Percentiles rank a stretch among this genome's conserved stretches.
Evolutionary conservation across 1,140 invertebrate species (phyloP).

Genomic region (Panagrolaimus sp.): DNA sequence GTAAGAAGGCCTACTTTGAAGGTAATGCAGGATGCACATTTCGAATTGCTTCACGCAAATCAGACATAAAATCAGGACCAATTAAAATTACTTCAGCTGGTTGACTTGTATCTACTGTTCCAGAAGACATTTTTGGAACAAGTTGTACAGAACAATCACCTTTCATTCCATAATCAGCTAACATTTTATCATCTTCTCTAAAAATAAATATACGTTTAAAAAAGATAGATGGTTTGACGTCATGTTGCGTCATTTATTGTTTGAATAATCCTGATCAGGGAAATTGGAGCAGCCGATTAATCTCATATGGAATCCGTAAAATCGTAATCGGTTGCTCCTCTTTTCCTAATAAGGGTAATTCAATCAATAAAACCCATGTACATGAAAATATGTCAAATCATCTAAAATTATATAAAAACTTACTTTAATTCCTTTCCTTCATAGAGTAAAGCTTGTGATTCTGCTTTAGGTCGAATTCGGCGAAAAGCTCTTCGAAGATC

Average conservation of each 20-base stretch:
- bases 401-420: neutral
- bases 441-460: neutral
- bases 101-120: neutral
- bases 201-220: neutral
- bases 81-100: neutral
- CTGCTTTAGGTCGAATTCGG: neutral
- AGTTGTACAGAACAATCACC: neutral
- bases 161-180: slow-evolving; percentile 4
- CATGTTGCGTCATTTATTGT: too few species aligned
- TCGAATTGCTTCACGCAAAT: slow-evolving; percentile 10
- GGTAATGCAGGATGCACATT: neutral
- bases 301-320: too few species aligned
- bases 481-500: neutral
- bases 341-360: too few species aligned
- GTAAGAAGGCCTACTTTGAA: slow-evolving; percentile 12
- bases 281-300: too few species aligned
- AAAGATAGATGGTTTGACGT: too few species aligned
- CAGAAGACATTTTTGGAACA: neutral
- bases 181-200: neutral
- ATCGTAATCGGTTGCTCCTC: too few species aligned
- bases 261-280: too few species aligned
- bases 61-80: neutral
- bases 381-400: too few species aligned
- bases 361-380: too few species aligned
- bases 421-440: slow-evolving; percentile 12